Percentiles rank a stretch among this genome's conserved stretches.
These are phyloP conservation scores for Archegozetes longisetosus DNA, from an alignment of 1,140 invertebrate species.

Conservation along the genomic window DNA sequence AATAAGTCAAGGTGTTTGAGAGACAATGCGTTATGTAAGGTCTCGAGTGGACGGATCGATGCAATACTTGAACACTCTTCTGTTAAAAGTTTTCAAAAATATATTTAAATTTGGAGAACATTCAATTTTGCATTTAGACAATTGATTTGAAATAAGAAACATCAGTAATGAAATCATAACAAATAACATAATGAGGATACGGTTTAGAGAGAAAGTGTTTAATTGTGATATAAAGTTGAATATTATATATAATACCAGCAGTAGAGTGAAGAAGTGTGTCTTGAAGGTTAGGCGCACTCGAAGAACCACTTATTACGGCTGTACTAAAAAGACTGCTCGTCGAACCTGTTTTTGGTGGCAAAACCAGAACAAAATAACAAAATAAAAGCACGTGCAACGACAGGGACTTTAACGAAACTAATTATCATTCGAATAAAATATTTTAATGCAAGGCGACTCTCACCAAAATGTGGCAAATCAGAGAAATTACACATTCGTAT, in stretches of 20 bases:
- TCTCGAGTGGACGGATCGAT: conserved; percentile 80
- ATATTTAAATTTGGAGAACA: not conserved
- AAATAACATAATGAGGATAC: too few relatives aligned
- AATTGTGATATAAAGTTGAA: too few relatives aligned
- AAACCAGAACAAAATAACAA: conserved; percentile 7
- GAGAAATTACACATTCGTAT: conserved; percentile 36
- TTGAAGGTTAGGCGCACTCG: conserved; percentile 70
- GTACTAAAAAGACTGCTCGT: conserved; percentile 73
- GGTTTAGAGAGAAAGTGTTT: too few relatives aligned
- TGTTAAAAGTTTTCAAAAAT: not conserved
- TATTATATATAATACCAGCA: conserved; percentile 18
- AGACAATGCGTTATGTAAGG: conserved; percentile 84
- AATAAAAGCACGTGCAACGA: too few relatives aligned
- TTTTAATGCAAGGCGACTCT: too few relatives aligned
- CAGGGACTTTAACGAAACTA: too few relatives aligned
- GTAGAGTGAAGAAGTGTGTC: conserved; percentile 44
- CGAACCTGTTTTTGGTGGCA: conserved; percentile 33
- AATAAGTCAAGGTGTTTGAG: conserved; percentile 73
- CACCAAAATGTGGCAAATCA: conserved; percentile 27
- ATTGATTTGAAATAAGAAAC: too few relatives aligned
- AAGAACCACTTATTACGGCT: conserved; percentile 79
- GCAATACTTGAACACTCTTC: conserved; percentile 32
- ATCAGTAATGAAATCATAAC: too few relatives aligned
- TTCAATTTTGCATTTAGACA: too few relatives aligned
- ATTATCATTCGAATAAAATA: too few relatives aligned